A percentile compares a stretch with the other conserved stretches of the same genome.
phyloP scores from a whole-genome alignment of 1,140 invertebrate species.

The Neodiprion virginianus region DNA sequence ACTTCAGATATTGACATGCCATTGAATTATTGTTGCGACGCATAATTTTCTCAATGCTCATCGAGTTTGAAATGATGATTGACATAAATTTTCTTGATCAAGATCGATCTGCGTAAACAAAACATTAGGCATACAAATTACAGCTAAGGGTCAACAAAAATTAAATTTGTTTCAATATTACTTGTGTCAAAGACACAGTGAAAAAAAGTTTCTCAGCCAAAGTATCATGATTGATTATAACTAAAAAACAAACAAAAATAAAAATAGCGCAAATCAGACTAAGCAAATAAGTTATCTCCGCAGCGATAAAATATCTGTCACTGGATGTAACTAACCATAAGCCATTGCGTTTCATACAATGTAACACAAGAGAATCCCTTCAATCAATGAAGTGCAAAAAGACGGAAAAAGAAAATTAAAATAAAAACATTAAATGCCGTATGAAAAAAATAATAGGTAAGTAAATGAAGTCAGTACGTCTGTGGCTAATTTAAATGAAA shows the following conservation, averaged over 20 bases:
- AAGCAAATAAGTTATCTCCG: neutral
- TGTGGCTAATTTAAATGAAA: constrained; percentile 52
- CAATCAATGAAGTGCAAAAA: neutral
- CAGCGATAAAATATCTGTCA: neutral
- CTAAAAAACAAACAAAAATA: neutral
- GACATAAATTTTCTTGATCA: neutral
- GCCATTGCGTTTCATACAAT: neutral
- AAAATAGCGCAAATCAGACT: neutral
- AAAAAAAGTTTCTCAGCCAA: neutral
- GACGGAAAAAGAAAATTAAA: neutral
- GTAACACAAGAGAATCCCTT: neutral
- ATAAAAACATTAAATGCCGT: too few relatives aligned
- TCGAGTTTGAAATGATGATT: neutral
- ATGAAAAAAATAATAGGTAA: neutral
- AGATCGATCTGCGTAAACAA: neutral
- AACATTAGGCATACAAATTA: too few relatives aligned
- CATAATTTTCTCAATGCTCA: too few relatives aligned
- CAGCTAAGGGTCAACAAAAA: too few relatives aligned
- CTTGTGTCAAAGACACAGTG: too few relatives aligned
- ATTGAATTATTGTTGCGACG: too few relatives aligned
- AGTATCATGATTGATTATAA: neutral
- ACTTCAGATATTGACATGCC: too few relatives aligned
- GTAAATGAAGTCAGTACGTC: neutral
- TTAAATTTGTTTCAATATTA: too few relatives aligned
- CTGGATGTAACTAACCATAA: neutral